Percentiles rank a stretch among this genome's conserved stretches.
Evolutionary conservation across 2,113 vertebrate species (phyloP).

Genomic region (Callocephalon fimbriatum): DNA sequence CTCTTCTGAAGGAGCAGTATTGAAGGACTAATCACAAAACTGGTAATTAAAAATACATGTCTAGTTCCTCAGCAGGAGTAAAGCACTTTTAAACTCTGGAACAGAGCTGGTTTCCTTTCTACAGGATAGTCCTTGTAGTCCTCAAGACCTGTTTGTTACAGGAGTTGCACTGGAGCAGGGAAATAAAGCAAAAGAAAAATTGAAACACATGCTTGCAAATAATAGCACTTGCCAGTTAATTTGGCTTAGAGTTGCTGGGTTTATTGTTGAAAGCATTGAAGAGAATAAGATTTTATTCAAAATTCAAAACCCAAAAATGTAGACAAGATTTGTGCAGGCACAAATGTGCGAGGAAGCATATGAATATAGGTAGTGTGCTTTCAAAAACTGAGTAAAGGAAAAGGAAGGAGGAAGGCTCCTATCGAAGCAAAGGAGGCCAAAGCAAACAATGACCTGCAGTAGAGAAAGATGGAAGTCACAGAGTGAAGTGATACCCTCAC

Average conservation of each 20-base stretch:
- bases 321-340: background rate
- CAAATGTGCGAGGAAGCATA: background rate
- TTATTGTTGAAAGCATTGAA: background rate
- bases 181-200: background rate
- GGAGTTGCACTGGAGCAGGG: background rate
- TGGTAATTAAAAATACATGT: slow-evolving; percentile 40
- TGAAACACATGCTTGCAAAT: background rate
- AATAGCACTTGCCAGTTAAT: background rate
- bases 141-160: background rate
- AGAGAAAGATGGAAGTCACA: background rate
- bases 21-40: slow-evolving; percentile 1
- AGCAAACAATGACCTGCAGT: background rate
- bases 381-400: background rate
- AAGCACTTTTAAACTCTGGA: slow-evolving; percentile 15
- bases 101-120: background rate
- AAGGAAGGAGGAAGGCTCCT: background rate
- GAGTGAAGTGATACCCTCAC: background rate
- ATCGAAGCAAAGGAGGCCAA: background rate
- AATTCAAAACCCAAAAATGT: background rate
- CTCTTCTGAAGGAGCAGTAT: background rate
- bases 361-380: background rate
- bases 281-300: background rate
- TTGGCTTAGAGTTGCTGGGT: background rate
- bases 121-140: background rate
- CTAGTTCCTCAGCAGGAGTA: background rate